Evolutionary conservation across 2,888 invertebrate species (phyloP).

Genomic region (Polyommatus icarus): DNA sequence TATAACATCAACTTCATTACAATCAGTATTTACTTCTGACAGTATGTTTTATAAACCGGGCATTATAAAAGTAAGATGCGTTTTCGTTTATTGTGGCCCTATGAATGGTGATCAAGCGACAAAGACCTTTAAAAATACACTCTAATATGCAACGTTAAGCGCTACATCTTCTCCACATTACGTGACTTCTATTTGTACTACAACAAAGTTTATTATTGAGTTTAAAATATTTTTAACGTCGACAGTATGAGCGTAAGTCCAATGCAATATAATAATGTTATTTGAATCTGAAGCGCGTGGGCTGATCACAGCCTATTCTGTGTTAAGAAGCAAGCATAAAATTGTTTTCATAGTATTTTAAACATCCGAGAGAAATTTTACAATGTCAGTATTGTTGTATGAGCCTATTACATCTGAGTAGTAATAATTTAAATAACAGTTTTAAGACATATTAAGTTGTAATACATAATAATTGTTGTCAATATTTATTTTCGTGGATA

Average conservation of each 20-base stretch:
- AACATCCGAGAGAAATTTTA: conserved; percentile 41
- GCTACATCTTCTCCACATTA: conserved; percentile 33
- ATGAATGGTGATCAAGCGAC: conserved; percentile 68
- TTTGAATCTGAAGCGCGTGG: conserved; percentile 68
- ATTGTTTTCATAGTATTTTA: conserved; percentile 47
- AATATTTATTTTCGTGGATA: too few relatives aligned
- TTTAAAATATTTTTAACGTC: conserved; percentile 34
- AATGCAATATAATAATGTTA: conserved; percentile 72
- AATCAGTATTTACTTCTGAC: conserved; percentile 44
- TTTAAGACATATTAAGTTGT: neutral
- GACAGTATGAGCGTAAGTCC: conserved; percentile 44
- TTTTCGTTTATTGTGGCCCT: conserved; percentile 58
- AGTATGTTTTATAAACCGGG: conserved; percentile 47
- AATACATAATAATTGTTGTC: neutral
- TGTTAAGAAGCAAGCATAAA: conserved; percentile 65
- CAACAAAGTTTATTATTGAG: conserved; percentile 45
- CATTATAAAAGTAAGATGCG: conserved; percentile 57
- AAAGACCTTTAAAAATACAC: conserved; percentile 72
- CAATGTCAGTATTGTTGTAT: conserved; percentile 29
- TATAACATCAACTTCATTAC: conserved; percentile 39
- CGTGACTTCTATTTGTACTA: conserved; percentile 32
- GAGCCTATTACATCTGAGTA: neutral
- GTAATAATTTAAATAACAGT: neutral
- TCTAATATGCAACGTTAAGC: conserved; percentile 50
- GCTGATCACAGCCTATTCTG: conserved; percentile 71